Evolutionary conservation across 2,888 invertebrate genomes (phyloP).

Genomic region (Bedellia somnulentella): DNA sequence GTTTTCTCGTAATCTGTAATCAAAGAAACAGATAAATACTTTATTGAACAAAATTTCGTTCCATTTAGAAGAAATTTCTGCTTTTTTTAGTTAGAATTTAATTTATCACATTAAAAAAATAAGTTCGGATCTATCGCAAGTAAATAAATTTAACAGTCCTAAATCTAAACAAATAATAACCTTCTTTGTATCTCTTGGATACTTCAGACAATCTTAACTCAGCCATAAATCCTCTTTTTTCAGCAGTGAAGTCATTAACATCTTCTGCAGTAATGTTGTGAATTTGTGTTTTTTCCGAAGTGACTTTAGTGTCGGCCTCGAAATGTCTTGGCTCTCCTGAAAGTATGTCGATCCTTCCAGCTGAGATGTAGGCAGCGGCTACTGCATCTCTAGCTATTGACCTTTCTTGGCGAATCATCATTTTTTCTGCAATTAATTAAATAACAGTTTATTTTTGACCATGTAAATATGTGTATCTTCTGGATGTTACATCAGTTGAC

Average conservation of each 20-base stretch:
- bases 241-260: neutral
- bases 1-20: slow-evolving; percentile 62
- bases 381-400: slow-evolving; percentile 50
- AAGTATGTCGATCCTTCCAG: slow-evolving; percentile 27
- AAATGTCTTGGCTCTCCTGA: no score
- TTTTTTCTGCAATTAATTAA: slow-evolving; percentile 31
- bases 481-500: no score
- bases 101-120: neutral
- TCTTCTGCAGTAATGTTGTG: slow-evolving; percentile 21
- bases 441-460: slow-evolving; percentile 1
- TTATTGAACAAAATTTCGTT: neutral
- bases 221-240: no score
- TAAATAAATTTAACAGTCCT: no score
- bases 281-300: slow-evolving; percentile 50
- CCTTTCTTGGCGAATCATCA: slow-evolving; percentile 64
- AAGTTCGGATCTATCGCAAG: no score
- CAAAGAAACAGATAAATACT: slow-evolving; percentile 1
- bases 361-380: slow-evolving; percentile 47
- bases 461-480: neutral
- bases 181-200: neutral
- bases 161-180: no score
- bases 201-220: neutral
- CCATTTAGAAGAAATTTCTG: no score
- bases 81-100: slow-evolving; percentile 1
- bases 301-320: slow-evolving; percentile 13